Evolutionary conservation across 2,888 invertebrate genomes (phyloP).

Genomic region (Temnothorax rugatulus): DNA sequence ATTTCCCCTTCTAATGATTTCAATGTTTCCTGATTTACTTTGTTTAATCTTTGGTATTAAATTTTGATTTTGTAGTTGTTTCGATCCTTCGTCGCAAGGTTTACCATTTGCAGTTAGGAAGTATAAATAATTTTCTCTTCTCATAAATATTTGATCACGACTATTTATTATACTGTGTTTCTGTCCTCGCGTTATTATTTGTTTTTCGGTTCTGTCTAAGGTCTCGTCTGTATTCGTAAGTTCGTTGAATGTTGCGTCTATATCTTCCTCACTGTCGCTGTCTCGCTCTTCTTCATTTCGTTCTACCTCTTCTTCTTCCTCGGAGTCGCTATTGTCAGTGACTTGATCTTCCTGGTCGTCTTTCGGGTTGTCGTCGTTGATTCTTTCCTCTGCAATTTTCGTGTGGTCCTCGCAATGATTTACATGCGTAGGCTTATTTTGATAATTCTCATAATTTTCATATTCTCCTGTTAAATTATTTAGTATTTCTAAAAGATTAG

Average conservation of each 20-base stretch:
- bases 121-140: not conserved
- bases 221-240: not conserved
- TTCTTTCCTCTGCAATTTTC: too few species aligned
- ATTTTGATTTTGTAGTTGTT: not conserved
- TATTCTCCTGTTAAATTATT: not conserved
- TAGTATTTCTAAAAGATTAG: not conserved
- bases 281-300: not conserved
- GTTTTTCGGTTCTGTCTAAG: not conserved
- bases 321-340: too few species aligned
- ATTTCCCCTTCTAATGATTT: not conserved
- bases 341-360: too few species aligned
- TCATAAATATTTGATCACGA: not conserved
- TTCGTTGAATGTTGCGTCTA: not conserved
- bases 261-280: not conserved
- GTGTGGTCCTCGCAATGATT: too few species aligned
- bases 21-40: not conserved
- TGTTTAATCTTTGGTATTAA: not conserved
- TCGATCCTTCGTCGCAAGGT: not conserved
- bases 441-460: not conserved
- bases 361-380: too few species aligned
- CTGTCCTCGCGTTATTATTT: not conserved
- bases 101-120: not conserved
- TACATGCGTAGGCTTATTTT: too few species aligned
- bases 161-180: not conserved
- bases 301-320: not conserved